phyloP scores from a whole-genome alignment of 2,797 vertebrate species.

The Carcharodon carcharias region DNA sequence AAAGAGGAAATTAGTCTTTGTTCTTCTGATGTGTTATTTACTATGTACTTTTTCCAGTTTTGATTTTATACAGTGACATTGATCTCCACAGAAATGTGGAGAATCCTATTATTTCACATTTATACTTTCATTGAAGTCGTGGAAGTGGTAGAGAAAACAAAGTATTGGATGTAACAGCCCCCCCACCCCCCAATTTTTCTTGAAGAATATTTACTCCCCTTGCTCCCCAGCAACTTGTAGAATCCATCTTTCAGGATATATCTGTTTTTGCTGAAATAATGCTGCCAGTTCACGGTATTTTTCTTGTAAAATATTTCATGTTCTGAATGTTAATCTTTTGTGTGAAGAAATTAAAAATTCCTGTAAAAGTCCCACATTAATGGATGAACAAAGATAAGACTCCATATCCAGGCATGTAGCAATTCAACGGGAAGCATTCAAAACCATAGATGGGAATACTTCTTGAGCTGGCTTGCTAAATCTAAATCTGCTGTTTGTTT shows the following conservation, averaged over 20 bases:
- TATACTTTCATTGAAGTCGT: background rate
- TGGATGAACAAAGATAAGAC: background rate
- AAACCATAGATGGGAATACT: background rate
- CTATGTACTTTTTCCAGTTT: background rate
- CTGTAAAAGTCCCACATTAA: background rate
- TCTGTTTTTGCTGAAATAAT: background rate
- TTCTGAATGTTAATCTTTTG: background rate
- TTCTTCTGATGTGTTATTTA: slow-evolving; percentile 5
- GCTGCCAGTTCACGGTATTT: background rate
- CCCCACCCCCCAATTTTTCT: background rate
- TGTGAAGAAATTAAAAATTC: background rate
- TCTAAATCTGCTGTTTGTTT: slow-evolving; percentile 23
- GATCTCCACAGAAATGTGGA: background rate
- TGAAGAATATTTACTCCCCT: background rate
- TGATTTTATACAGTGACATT: background rate
- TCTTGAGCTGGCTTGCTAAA: background rate
- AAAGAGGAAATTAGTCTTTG: background rate
- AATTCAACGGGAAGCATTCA: slow-evolving; percentile 1
- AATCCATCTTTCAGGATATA: background rate
- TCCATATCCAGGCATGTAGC: slow-evolving; percentile 8
- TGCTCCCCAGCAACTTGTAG: too few relatives aligned
- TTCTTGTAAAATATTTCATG: background rate
- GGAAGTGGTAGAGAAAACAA: background rate
- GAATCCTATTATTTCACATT: background rate
- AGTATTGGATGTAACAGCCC: background rate